Evolutionary conservation across 2,797 vertebrate species (phyloP).

Genomic region (Sus cebifrons): DNA sequence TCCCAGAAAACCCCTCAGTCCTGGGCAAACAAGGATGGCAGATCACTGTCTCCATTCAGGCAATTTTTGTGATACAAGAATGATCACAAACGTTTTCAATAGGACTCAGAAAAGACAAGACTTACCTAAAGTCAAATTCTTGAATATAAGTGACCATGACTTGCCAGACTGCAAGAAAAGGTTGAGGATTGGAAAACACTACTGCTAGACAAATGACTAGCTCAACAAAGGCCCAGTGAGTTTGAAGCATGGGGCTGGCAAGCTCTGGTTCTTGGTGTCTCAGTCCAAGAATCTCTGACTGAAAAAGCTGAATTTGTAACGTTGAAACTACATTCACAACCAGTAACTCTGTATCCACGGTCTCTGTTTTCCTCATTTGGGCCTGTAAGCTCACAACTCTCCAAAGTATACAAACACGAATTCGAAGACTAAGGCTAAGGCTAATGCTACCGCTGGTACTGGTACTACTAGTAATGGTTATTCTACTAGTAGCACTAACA

Average conservation of each 20-base stretch:
- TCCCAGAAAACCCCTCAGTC: neutral
- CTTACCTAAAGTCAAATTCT: neutral
- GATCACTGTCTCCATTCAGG: neutral
- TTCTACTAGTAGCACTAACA: neutral
- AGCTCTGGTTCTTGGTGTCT: neutral
- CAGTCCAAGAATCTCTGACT: neutral
- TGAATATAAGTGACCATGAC: neutral
- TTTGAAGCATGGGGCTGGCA: neutral
- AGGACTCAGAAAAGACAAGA: constrained; percentile 23
- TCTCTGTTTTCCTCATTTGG: constrained; percentile 34
- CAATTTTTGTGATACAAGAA: neutral
- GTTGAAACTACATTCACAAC: constrained; percentile 35
- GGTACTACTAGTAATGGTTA: neutral
- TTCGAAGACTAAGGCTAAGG: neutral
- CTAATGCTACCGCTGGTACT: neutral
- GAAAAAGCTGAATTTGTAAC: neutral
- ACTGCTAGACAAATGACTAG: neutral
- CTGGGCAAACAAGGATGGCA: neutral
- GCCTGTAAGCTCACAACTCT: constrained; percentile 6
- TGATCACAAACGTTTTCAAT: neutral
- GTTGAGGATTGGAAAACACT: neutral
- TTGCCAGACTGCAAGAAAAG: neutral
- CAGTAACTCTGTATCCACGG: neutral
- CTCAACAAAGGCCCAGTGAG: neutral
- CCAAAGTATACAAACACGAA: neutral